These are phyloP conservation scores for Drosophila sordidula DNA, from an alignment of 2,888 invertebrate species.

Conservation along the genomic window DNA sequence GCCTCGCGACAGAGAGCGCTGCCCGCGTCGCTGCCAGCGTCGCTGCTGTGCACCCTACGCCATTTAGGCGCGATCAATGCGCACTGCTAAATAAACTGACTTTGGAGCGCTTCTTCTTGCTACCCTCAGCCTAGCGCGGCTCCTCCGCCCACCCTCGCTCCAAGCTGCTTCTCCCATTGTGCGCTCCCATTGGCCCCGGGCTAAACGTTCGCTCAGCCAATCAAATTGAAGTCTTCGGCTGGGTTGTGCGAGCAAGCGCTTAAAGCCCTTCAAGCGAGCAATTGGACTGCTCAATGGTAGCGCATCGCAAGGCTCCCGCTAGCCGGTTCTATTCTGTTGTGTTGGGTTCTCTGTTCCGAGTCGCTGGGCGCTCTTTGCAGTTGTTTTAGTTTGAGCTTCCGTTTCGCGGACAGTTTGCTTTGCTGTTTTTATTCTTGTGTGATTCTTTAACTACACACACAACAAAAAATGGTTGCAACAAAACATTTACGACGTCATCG, in stretches of 20 bases:
- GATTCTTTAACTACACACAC: slow-evolving; percentile 43
- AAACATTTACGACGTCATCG: slow-evolving; percentile 79
- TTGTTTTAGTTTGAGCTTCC: slow-evolving; percentile 75
- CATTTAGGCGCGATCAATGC: slow-evolving; percentile 1
- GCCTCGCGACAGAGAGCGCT: slow-evolving; percentile 61
- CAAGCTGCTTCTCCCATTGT: no score
- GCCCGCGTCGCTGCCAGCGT: slow-evolving; percentile 30
- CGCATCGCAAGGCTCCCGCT: slow-evolving; percentile 3
- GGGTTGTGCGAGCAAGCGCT: no score
- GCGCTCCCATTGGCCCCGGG: no score
- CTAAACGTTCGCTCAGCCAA: no score
- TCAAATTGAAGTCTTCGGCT: no score
- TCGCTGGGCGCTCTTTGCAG: slow-evolving; percentile 52
- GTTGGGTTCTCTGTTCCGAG: slow-evolving; percentile 20
- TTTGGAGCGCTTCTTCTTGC: no score
- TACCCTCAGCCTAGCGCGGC: no score
- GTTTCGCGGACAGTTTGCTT: slow-evolving; percentile 79
- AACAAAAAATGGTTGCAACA: slow-evolving; percentile 67
- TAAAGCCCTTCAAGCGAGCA: no score
- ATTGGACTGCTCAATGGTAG: slow-evolving; percentile 1
- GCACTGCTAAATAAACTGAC: background rate
- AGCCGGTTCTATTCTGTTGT: slow-evolving; percentile 8
- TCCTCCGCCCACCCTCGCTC: no score
- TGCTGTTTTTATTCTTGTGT: slow-evolving; percentile 62
- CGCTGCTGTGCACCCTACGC: slow-evolving; percentile 40